Evolutionary conservation across 64 coral and sea anemone genomes (phyloP), one percentile per base, ranked within the genome.

Genomic region (Montipora cactus): DNA sequence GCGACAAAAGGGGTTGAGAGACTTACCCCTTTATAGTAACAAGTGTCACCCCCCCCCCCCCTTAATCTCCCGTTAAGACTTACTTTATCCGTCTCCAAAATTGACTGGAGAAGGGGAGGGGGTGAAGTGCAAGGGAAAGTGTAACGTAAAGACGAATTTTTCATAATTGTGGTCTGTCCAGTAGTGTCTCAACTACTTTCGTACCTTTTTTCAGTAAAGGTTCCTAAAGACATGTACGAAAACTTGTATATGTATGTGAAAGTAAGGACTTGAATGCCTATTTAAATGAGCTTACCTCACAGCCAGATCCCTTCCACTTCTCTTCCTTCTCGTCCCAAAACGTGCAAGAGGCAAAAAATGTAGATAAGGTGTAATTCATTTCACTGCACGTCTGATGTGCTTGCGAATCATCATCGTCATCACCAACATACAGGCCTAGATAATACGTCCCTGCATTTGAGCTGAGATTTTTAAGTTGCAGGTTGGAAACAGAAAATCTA

Each of bases 401-500:
- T 7, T 8, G 16, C 7, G 64, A 72, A 3, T 69, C 75, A 3
- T 69, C 75, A 25, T 92, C 83, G 75, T 91, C 48, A 18, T 25
- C 49, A 50, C 68, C 79, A n/a, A 86, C 79, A 50, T 83, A 16
- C 20, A 97, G 37, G 8, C 89, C 83, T 7, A 97, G 44, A 87
- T 89, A 97, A 49, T 84, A 97, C 46, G 62, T 72, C 18, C 89
- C 93, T 47, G 84, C 76, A 15, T 73, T 23, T 5, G 89, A 89
- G n/a, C 48, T 84, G 7, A 68, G 20, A 23, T 23, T 67, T 45
- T 92, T 89, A 47, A 97, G 44, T 47, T 97, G 67, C 25, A 92
- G 83, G 79, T 97, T 97, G 8, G 96, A 97, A 19, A 97, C 77
- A 76, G 81, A 97, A 4, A 97, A 78, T 3, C 79, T 47, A 37